A percentile compares a stretch with the other conserved stretches of the same genome.
These are phyloP conservation scores for Stenotaenia linearis DNA, from an alignment of 2,888 invertebrate genomes.

Conservation along the genomic window DNA sequence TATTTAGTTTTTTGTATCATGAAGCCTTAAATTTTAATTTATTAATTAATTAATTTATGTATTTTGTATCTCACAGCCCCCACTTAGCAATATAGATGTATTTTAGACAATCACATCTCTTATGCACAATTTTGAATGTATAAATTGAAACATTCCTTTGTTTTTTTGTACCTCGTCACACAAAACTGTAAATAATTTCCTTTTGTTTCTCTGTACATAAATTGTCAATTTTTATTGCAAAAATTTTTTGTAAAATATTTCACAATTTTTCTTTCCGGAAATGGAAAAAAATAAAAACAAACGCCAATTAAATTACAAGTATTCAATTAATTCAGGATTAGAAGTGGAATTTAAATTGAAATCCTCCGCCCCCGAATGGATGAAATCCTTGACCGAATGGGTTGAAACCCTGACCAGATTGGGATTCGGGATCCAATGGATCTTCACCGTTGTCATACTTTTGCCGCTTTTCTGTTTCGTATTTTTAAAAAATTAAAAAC, in stretches of 20 bases:
- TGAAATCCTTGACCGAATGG: slow-evolving; percentile 65
- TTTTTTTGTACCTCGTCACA: not conserved
- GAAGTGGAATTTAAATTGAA: slow-evolving; percentile 90
- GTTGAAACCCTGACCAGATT: slow-evolving; percentile 58
- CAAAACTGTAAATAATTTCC: not conserved
- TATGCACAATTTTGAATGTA: not conserved
- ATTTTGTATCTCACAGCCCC: not conserved
- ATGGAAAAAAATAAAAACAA: not conserved
- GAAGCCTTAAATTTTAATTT: not conserved
- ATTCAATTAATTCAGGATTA: slow-evolving; percentile 53
- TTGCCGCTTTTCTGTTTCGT: slow-evolving; percentile 86
- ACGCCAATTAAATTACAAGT: not conserved
- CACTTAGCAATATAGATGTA: not conserved
- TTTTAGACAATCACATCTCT: slow-evolving; percentile 5
- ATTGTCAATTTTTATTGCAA: not conserved
- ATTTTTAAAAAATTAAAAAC: slow-evolving; percentile 47
- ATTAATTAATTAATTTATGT: not conserved
- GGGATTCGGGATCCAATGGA: slow-evolving; percentile 90
- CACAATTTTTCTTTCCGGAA: not conserved
- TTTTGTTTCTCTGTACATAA: not conserved
- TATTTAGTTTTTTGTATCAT: not conserved
- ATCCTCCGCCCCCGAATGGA: slow-evolving; percentile 63
- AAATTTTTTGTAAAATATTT: slow-evolving; percentile 1
- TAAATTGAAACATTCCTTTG: not conserved
- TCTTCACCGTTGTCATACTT: slow-evolving; percentile 93